Base-by-base conservation (phyloP, 2,113 vertebrate genomes). In the Callocephalon fimbriatum region DNA sequence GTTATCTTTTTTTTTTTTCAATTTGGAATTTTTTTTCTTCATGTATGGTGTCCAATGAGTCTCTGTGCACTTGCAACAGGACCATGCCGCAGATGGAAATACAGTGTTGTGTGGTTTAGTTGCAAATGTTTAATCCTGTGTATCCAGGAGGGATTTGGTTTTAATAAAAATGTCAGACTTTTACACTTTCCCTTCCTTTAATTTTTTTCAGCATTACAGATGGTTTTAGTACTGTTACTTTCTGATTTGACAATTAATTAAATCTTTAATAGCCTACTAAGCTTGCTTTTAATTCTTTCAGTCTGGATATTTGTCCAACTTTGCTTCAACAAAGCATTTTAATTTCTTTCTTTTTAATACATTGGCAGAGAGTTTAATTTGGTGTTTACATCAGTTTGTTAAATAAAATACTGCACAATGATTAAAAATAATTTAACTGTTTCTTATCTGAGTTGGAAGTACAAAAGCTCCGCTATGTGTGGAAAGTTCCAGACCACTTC, bases 171-270 rank as follows among this genome's bases (percentile, higher is more conserved):
- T 35, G 15, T 85, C 90, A 90, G 80, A 62, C 31, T 81, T 91
- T 88, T 45, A 67, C 61, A 73, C 63, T 87, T 95, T 82, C 54
- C 10, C 58, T 95, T 73, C 62, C 23, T 25, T 67, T 86, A 87
- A 4, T 70, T 71, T 94, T 91, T 86, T 94, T 70, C 73, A 93
- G 31, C 40, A n/a, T 65, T 83, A 14, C 86, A 97, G 56, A 79
- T 95, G 78, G 53, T 83, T 97, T 86, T 90, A 83, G 45, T 93
- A 38, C 76, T 59, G 20, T 76, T 63, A 51, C 18, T 88, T 93
- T 85, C 83, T 73, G 72, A 92, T n/a, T 27, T 86, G 78, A 86
- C 59, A 86, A 93, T 91, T 96, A 94, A 96, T 93, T 93, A 85
- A 47, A 59, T 22, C 15, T 90, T 77, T 90, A 90, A 70, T 78